phyloP scores from a whole-genome alignment of 2,113 vertebrate species.

The Pituophis catenifer region DNA sequence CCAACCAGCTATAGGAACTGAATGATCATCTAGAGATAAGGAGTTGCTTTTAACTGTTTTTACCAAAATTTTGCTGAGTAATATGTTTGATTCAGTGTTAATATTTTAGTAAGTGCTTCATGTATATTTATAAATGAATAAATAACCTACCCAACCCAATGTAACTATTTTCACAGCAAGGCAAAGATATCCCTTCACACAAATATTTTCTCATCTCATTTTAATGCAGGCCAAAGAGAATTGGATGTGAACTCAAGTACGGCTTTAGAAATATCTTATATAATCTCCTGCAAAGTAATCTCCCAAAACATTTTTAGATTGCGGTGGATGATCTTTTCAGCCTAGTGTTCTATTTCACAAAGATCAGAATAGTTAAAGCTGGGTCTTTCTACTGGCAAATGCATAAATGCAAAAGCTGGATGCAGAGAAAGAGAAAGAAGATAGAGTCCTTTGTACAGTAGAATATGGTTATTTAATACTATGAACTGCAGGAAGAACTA shows the following conservation, averaged over 20 bases:
- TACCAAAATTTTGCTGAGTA: not conserved
- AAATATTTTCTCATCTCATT: not conserved
- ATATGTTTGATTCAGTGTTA: not conserved
- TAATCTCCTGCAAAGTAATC: not conserved
- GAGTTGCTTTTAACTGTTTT: not conserved
- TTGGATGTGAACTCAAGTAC: not conserved
- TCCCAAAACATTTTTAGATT: not conserved
- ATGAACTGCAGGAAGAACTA: not conserved
- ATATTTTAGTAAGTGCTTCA: not conserved
- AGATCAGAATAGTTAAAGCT: not conserved
- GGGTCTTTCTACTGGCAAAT: not conserved
- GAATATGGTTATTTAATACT: not conserved
- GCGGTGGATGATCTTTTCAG: not conserved
- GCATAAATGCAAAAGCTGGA: not conserved
- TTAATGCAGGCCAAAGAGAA: not conserved
- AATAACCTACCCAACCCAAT: not conserved
- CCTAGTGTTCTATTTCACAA: not conserved
- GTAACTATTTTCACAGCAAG: not conserved
- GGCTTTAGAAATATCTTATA: not conserved
- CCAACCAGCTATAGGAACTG: not conserved
- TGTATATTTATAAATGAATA: not conserved
- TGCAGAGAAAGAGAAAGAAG: not conserved
- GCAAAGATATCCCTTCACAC: not conserved
- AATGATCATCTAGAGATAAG: not conserved
- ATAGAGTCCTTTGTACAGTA: not conserved